Conservation (phyloP, 2,797 vertebrate species). For the Schizothorax lantsangensis region DNA sequence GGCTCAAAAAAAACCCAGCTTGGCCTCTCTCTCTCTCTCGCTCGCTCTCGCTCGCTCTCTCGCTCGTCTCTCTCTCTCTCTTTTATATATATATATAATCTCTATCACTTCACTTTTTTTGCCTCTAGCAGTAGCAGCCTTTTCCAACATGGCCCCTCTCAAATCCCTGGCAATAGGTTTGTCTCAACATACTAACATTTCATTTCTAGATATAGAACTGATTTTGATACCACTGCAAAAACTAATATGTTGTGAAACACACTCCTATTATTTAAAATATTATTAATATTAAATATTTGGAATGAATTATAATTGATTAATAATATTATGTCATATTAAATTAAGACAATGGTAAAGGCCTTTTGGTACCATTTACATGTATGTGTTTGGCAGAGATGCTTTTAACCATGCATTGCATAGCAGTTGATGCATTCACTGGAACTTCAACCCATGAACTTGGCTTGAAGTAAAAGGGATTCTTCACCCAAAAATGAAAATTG, state of each 20-base stretch:
- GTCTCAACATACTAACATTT: background rate
- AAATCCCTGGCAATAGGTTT: background rate
- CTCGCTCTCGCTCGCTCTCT: background rate
- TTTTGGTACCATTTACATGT: background rate
- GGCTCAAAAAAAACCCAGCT: conserved; percentile 51
- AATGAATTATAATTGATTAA: background rate
- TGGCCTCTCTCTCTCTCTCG: conserved; percentile 16
- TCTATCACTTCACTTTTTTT: background rate
- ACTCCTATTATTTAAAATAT: background rate
- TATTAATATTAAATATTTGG: background rate
- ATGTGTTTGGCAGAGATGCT: background rate
- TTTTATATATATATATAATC: background rate
- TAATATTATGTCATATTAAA: background rate
- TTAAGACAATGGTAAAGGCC: background rate
- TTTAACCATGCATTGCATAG: background rate
- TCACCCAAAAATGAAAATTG: background rate
- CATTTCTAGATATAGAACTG: background rate
- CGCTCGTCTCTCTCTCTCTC: background rate
- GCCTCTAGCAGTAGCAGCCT: conserved; percentile 18
- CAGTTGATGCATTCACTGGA: background rate
- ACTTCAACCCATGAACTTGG: background rate
- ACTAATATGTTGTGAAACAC: background rate
- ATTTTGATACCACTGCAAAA: background rate
- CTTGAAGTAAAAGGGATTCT: background rate
- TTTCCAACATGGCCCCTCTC: conserved; percentile 26